Percentiles rank a stretch among this genome's conserved stretches.
Conservation (phyloP, 2,113 vertebrate genomes). For the Manacus vitellinus region DNA sequence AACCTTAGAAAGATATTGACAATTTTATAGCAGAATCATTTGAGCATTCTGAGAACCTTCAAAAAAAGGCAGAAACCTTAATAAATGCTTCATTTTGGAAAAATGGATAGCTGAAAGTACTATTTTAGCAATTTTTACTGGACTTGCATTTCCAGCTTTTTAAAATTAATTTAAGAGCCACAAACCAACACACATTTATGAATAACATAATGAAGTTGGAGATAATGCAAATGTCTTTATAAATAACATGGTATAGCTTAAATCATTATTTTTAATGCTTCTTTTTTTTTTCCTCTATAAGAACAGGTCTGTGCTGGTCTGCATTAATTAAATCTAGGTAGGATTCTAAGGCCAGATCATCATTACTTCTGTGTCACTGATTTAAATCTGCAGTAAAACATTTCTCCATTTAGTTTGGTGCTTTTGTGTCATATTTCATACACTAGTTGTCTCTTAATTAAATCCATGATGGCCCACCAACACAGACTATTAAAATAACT, state of each 20-base stretch:
- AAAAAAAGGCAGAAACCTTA: neutral
- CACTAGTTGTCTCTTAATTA: constrained; percentile 85
- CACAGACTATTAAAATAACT: constrained; percentile 84
- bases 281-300: constrained; percentile 12
- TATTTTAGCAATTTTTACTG: constrained; percentile 58
- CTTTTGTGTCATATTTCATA: constrained; percentile 82
- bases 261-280: constrained; percentile 72
- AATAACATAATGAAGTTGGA: constrained; percentile 69
- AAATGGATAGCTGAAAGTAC: neutral
- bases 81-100: neutral
- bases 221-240: constrained; percentile 71
- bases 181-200: constrained; percentile 56
- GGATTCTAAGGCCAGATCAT: constrained; percentile 73
- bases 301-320: constrained; percentile 64
- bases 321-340: constrained; percentile 79
- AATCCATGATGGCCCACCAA: constrained; percentile 83
- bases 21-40: neutral
- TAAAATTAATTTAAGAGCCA: constrained; percentile 66
- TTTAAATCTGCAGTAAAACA: constrained; percentile 82
- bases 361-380: constrained; percentile 74
- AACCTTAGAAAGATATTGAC: neutral
- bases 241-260: constrained; percentile 70
- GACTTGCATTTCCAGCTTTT: constrained; percentile 44
- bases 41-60: neutral
- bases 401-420: constrained; percentile 81